Evolutionary conservation across 2,113 vertebrate genomes (phyloP).

Genomic region (Mola mola): DNA sequence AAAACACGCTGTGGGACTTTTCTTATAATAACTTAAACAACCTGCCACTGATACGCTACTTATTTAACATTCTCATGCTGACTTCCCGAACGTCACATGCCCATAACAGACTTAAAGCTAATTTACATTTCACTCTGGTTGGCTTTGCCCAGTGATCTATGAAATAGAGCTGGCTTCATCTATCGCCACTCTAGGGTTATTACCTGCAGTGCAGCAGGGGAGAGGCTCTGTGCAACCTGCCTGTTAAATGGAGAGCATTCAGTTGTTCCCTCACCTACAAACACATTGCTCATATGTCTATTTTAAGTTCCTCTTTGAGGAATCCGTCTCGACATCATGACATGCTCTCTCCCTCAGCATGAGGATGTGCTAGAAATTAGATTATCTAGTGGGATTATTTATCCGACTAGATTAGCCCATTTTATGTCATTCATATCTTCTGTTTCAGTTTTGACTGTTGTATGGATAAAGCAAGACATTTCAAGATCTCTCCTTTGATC

Average conservation of each 20-base stretch:
- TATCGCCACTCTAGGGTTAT: conserved; percentile 42
- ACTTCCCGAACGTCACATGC: conserved; percentile 11
- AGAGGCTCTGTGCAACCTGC: conserved; percentile 63
- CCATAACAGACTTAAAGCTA: conserved; percentile 10
- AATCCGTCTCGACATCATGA: conserved; percentile 16
- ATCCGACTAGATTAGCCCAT: background rate
- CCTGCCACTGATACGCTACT: background rate
- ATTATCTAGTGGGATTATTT: background rate
- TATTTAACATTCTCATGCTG: conserved; percentile 4
- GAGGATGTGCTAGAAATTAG: background rate
- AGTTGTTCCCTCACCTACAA: conserved; percentile 30
- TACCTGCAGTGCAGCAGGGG: conserved; percentile 53
- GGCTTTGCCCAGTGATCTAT: conserved; percentile 47
- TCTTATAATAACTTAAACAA: background rate
- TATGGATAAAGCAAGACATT: no score
- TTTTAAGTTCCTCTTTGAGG: conserved; percentile 48
- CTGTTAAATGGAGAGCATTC: conserved; percentile 53
- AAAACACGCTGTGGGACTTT: conserved; percentile 13
- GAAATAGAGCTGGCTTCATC: conserved; percentile 55
- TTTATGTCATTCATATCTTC: no score
- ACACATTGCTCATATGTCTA: conserved; percentile 41
- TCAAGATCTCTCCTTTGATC: no score
- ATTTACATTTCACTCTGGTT: conserved; percentile 43
- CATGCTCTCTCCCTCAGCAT: background rate
- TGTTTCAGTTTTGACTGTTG: no score